Base-by-base conservation (phyloP, 2,797 vertebrate genomes). In the Myripristis murdjan region DNA sequence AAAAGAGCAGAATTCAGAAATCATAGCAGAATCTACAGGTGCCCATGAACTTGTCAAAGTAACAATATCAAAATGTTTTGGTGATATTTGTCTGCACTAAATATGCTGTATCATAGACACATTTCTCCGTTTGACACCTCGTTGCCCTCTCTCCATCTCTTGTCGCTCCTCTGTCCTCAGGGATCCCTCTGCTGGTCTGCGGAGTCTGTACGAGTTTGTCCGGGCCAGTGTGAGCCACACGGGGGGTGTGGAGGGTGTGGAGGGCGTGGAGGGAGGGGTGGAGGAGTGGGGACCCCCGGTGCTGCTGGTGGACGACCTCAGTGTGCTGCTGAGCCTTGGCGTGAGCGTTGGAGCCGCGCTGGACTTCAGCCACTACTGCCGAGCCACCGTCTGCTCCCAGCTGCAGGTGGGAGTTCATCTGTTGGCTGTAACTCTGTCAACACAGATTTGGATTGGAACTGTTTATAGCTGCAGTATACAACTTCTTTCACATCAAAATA, bases 341-440 rank as follows among this genome's bases (percentile, higher is more conserved):
- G 69, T 95, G 41, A 61, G 85, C 0, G 85, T 89, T 0, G 88
- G 91, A 41, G 92, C 95, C 0, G 82, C 96, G 76, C 81, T 98
- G 86, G 97, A 99, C 90, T 97, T 99, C 83, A 85, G 96, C 67
- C 97, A 98, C 79, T 98, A 98, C 91, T 99, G 97, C 92, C 87
- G 93, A 22, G 94, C 91, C 1, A 20, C 65, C 0, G 82, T 98
- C 79, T 97, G 96, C 93, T 90, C 82, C 9, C 87, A 93, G 82
- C 79, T 95, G 4, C 87, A 97, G 97, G 98, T 95, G 8, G 20
- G 81, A 56, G 0, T 46, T 33, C 16, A 4, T 9, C 5, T 15
- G n/a, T n/a, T n/a, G n/a, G n/a, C n/a, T n/a, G n/a, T n/a, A n/a
- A n/a, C n/a, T 6, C 28, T 4, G 4, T 3, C 6, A 6, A 28